Evolutionary conservation across 2,797 vertebrate genomes (phyloP).

Genomic region (Nannoperca australis): DNA sequence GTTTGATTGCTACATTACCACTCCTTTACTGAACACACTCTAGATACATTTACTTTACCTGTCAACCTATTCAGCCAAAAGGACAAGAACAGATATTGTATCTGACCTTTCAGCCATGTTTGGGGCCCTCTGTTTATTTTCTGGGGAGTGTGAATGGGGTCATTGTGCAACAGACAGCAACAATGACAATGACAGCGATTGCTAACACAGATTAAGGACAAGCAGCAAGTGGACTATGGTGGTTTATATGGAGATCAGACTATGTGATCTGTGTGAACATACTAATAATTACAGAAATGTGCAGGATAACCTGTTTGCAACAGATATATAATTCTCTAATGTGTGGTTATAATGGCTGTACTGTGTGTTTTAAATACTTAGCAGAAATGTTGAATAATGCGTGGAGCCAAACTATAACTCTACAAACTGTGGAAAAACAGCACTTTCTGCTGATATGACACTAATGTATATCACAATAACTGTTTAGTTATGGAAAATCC

Average conservation of each 20-base stretch:
- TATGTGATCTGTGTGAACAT: not conserved
- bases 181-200: conserved; percentile 31
- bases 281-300: conserved; percentile 9
- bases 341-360: not conserved
- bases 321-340: not conserved
- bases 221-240: conserved; percentile 22
- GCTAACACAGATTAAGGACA: conserved; percentile 47
- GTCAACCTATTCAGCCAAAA: not conserved
- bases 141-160: conserved; percentile 31
- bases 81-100: not conserved
- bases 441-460: not conserved
- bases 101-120: conserved; percentile 41
- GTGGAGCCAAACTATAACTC: not conserved
- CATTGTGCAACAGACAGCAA: conserved; percentile 47
- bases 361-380: not conserved
- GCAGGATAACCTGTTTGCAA: not conserved
- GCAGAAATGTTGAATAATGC: not conserved
- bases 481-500: too few species aligned
- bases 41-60: not conserved
- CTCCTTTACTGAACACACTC: not conserved
- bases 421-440: not conserved
- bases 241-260: not conserved
- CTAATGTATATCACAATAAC: not conserved
- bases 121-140: conserved; percentile 43
- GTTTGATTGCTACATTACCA: not conserved